Percentiles rank a stretch among this genome's conserved stretches.
These are phyloP conservation scores for Caretta caretta DNA, from an alignment of 2,113 vertebrate genomes.

Conservation along the genomic window DNA sequence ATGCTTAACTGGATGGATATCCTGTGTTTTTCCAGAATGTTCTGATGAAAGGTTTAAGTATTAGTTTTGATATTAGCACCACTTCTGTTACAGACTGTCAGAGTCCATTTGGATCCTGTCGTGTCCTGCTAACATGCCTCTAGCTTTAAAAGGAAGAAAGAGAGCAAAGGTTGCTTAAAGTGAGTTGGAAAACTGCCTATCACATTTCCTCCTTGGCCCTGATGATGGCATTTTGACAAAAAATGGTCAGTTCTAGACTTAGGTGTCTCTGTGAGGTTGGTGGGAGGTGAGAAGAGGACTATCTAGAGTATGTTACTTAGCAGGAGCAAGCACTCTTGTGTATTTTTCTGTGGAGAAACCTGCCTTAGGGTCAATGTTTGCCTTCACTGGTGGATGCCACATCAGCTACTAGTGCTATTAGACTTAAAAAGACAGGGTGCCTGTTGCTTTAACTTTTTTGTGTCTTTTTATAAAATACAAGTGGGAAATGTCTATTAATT, in stretches of 20 bases:
- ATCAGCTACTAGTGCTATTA: neutral
- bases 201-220: slow-evolving; percentile 50
- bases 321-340: neutral
- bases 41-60: slow-evolving; percentile 30
- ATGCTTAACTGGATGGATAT: neutral
- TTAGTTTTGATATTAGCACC: slow-evolving; percentile 30
- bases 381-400: too few species aligned
- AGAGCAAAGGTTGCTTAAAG: slow-evolving; percentile 53
- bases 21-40: slow-evolving; percentile 25
- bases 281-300: neutral
- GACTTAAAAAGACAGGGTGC: neutral
- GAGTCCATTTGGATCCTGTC: slow-evolving; percentile 38
- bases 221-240: neutral
- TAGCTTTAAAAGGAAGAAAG: slow-evolving; percentile 54
- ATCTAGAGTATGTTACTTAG: slow-evolving; percentile 20
- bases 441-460: neutral
- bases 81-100: slow-evolving; percentile 42
- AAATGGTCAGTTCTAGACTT: slow-evolving; percentile 25
- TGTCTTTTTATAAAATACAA: neutral
- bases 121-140: slow-evolving; percentile 51
- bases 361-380: neutral
- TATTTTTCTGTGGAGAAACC: slow-evolving; percentile 4
- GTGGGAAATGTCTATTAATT: neutral
- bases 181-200: slow-evolving; percentile 48
- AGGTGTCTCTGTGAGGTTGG: neutral